phyloP scores from a whole-genome alignment of 2,113 vertebrate species.

The Bostrychus sinensis region DNA sequence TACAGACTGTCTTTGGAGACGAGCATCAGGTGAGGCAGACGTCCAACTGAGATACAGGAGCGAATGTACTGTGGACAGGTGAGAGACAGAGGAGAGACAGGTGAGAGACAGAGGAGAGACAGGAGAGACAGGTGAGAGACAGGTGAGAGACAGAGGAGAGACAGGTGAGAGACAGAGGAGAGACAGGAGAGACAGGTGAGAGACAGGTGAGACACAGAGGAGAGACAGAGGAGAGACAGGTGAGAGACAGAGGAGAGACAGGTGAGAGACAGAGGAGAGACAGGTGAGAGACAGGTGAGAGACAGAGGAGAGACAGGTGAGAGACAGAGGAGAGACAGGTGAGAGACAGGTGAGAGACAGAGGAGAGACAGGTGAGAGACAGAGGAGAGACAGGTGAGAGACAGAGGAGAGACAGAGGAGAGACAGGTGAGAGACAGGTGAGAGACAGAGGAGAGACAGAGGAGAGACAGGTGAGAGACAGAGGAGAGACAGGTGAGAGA shows the following conservation, averaged over 20 bases:
- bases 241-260: background rate
- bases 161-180: background rate
- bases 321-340: slow-evolving; percentile 78
- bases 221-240: background rate
- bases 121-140: background rate
- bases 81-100: no score
- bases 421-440: slow-evolving; percentile 1
- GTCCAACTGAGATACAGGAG: slow-evolving; percentile 78
- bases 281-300: no score
- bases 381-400: background rate
- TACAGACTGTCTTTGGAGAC: slow-evolving; percentile 83
- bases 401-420: no score
- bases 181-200: background rate
- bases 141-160: background rate
- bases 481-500: background rate
- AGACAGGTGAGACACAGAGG: background rate
- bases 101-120: background rate
- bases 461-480: slow-evolving; percentile 1
- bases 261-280: slow-evolving; percentile 61
- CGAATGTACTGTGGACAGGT: slow-evolving; percentile 80
- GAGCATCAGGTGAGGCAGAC: slow-evolving; percentile 84
- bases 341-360: slow-evolving; percentile 72
- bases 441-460: no score
- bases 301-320: slow-evolving; percentile 85
- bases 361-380: background rate